phyloP scores from a whole-genome alignment of 2,888 invertebrate genomes.

The Cabera pusaria region DNA sequence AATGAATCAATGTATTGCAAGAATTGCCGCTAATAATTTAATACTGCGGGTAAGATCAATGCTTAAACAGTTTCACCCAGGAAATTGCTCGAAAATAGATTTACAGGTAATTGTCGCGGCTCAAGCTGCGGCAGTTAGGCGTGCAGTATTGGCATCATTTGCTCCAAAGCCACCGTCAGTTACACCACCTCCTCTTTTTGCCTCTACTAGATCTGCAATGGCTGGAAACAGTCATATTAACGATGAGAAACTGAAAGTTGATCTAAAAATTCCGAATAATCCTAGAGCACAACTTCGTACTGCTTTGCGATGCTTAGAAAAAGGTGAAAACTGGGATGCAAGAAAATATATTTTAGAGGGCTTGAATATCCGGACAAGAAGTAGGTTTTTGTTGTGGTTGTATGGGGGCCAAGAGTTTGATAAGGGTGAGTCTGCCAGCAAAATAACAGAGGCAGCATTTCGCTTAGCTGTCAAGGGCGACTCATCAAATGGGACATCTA shows the following conservation, averaged over 20 bases:
- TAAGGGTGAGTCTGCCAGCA: constrained; percentile 42
- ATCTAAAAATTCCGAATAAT: constrained; percentile 55
- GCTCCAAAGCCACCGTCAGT: constrained; percentile 59
- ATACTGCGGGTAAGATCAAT: constrained; percentile 60
- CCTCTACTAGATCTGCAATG: constrained; percentile 55
- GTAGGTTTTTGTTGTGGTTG: constrained; percentile 66
- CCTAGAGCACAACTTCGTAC: constrained; percentile 59
- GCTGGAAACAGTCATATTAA: too few species aligned
- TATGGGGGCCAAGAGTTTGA: constrained; percentile 62
- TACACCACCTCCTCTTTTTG: constrained; percentile 41
- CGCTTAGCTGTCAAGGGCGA: constrained; percentile 67
- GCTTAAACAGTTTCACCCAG: constrained; percentile 65
- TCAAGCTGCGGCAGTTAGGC: constrained; percentile 66
- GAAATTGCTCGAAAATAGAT: constrained; percentile 53
- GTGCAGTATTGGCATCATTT: constrained; percentile 70
- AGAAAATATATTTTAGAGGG: constrained; percentile 52
- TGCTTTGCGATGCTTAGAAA: constrained; percentile 61
- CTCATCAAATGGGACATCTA: constrained; percentile 62
- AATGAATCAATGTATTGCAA: constrained; percentile 70
- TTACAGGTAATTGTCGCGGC: constrained; percentile 67
- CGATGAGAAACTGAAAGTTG: too few species aligned
- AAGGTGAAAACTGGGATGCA: constrained; percentile 50
- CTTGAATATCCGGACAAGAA: constrained; percentile 50
- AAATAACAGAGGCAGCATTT: constrained; percentile 57
- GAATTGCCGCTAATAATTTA: constrained; percentile 70